A percentile compares a stretch with the other conserved stretches of the same genome.
Conservation (phyloP, 2,888 invertebrate genomes). For the Harpalus rufipes region DNA sequence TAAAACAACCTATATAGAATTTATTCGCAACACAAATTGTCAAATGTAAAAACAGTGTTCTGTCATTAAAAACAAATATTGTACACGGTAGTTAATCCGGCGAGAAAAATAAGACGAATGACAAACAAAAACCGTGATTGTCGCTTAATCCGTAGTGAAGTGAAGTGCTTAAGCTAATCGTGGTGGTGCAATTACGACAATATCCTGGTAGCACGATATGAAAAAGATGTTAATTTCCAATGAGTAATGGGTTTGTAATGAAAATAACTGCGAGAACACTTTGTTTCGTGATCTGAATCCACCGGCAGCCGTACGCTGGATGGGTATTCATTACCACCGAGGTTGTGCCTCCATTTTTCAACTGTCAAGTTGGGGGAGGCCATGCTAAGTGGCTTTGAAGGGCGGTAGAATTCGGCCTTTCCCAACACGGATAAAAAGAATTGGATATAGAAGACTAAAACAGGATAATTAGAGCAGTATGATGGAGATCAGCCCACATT, state of each 20-base stretch:
- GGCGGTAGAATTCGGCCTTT: background rate
- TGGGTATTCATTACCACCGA: slow-evolving; percentile 40
- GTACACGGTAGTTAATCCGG: background rate
- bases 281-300: slow-evolving; percentile 46
- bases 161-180: background rate
- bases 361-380: slow-evolving; percentile 18
- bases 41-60: background rate
- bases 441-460: background rate
- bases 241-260: slow-evolving; percentile 36
- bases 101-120: background rate
- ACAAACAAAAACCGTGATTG: background rate
- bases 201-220: slow-evolving; percentile 15
- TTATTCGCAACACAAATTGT: background rate
- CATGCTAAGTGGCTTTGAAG: slow-evolving; percentile 30
- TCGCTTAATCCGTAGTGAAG: background rate
- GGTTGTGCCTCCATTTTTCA: slow-evolving; percentile 32
- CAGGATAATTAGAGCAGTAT: no score
- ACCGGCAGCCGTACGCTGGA: slow-evolving; percentile 9
- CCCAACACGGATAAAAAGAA: slow-evolving; percentile 12
- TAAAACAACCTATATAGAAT: background rate
- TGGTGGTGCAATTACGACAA: slow-evolving; percentile 19
- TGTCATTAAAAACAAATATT: background rate
- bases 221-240: slow-evolving; percentile 46
- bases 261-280: slow-evolving; percentile 38
- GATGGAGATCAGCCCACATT: no score